A percentile compares a stretch with the other conserved stretches of the same genome.
These are phyloP conservation scores for Istiophorus platypterus DNA, from an alignment of 2,113 vertebrate species.

Conservation along the genomic window DNA sequence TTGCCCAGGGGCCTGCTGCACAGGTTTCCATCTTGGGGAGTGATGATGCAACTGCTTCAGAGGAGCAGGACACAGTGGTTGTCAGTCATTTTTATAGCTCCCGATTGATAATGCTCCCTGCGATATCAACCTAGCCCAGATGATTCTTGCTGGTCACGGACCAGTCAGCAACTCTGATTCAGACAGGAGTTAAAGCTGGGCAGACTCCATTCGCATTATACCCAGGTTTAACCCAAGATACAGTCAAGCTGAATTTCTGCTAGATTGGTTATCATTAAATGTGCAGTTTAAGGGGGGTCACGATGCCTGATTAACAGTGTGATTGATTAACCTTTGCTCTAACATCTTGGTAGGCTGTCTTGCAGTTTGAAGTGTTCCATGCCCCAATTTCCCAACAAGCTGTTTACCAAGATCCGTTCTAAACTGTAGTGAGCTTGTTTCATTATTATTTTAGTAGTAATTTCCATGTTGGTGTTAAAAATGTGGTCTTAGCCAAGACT, in stretches of 20 bases:
- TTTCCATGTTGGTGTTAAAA: background rate
- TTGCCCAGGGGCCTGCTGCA: slow-evolving; percentile 16
- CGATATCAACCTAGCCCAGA: background rate
- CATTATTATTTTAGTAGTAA: background rate
- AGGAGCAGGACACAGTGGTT: background rate
- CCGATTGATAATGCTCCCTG: background rate
- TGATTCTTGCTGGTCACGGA: background rate
- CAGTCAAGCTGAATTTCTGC: background rate
- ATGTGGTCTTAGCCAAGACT: background rate
- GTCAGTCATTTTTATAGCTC: slow-evolving; percentile 1
- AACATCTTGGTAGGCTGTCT: background rate
- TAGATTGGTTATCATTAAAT: background rate
- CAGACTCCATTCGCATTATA: background rate
- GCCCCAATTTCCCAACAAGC: background rate
- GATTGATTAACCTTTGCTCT: background rate
- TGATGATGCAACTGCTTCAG: slow-evolving; percentile 34
- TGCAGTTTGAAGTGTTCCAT: background rate
- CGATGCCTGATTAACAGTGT: background rate
- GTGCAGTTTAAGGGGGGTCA: background rate
- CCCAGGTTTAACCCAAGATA: background rate
- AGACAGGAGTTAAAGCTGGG: background rate
- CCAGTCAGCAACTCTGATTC: background rate
- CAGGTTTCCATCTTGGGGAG: slow-evolving; percentile 5
- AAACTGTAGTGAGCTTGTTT: background rate
- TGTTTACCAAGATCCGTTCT: background rate